Evolutionary conservation across 2,797 vertebrate species (phyloP).

Genomic region (Rhinatrema bivittatum): DNA sequence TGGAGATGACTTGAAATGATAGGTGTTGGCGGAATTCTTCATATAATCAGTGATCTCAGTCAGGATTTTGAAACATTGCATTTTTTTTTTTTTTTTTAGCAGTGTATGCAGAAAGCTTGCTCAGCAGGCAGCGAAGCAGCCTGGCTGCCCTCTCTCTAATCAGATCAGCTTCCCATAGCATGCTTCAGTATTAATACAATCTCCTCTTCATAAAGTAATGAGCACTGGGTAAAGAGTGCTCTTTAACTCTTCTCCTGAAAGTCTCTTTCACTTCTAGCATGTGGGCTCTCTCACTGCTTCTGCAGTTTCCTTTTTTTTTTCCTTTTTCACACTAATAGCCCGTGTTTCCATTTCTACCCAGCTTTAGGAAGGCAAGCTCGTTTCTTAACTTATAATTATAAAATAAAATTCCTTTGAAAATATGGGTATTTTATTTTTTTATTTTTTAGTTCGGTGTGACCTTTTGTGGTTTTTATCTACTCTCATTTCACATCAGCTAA

Average conservation of each 20-base stretch:
- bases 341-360: conserved; percentile 6
- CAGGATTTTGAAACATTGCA: conserved; percentile 49
- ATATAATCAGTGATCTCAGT: conserved; percentile 51
- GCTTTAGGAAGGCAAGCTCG: rapidly evolving
- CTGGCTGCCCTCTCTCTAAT: conserved; percentile 29
- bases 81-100: too few relatives aligned
- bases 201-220: not conserved
- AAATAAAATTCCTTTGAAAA: too few relatives aligned
- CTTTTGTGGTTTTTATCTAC: too few relatives aligned
- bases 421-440: too few relatives aligned
- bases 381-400: too few relatives aligned
- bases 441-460: too few relatives aligned
- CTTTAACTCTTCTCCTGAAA: not conserved
- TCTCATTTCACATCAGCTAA: too few relatives aligned
- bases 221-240: conserved; percentile 4
- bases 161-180: conserved; percentile 5
- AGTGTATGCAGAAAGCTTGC: conserved; percentile 32
- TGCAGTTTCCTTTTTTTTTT: conserved; percentile 11
- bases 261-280: not conserved
- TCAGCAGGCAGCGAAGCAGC: not conserved
- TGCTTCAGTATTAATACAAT: not conserved
- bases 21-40: conserved; percentile 54
- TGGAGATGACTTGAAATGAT: conserved; percentile 60
- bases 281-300: rapidly evolving
- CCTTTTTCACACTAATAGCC: conserved; percentile 23